Conservation (phyloP, 2,113 vertebrate species). For the Hippolais icterina region DNA sequence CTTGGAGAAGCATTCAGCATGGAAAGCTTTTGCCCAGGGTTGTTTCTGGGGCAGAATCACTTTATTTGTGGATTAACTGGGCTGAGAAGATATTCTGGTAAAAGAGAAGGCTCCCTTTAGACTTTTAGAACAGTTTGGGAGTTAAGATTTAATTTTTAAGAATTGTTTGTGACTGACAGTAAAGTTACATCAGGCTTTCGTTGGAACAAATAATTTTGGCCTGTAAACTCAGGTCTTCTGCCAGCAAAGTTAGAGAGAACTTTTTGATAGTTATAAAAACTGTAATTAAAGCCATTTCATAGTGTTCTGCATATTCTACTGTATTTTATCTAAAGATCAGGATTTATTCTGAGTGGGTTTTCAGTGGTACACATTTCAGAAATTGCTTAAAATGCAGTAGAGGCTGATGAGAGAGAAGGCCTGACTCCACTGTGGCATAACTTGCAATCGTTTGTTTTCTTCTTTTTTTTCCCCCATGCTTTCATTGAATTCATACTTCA, state of each 20-base stretch:
- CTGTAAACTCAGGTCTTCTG: background rate
- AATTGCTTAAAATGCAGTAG: background rate
- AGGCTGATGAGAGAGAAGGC: background rate
- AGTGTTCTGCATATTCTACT: background rate
- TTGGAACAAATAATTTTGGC: background rate
- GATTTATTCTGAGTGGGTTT: background rate
- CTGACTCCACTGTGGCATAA: background rate
- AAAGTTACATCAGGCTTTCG: background rate
- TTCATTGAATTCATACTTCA: background rate
- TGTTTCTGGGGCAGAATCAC: background rate
- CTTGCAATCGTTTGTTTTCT: background rate
- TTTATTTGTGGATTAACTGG: background rate
- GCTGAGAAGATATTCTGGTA: background rate
- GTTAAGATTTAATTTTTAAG: background rate
- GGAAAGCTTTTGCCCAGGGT: background rate
- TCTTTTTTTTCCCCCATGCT: accelerated
- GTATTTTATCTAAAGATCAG: background rate
- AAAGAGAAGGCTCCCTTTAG: background rate
- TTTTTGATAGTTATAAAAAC: background rate
- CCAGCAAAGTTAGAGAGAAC: background rate
- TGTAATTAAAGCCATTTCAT: background rate
- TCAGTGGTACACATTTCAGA: background rate
- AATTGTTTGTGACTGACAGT: background rate
- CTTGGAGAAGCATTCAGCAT: background rate
- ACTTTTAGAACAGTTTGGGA: background rate